Evolutionary conservation across 2,113 vertebrate genomes (phyloP).

Genomic region (Pogona vitticeps): DNA sequence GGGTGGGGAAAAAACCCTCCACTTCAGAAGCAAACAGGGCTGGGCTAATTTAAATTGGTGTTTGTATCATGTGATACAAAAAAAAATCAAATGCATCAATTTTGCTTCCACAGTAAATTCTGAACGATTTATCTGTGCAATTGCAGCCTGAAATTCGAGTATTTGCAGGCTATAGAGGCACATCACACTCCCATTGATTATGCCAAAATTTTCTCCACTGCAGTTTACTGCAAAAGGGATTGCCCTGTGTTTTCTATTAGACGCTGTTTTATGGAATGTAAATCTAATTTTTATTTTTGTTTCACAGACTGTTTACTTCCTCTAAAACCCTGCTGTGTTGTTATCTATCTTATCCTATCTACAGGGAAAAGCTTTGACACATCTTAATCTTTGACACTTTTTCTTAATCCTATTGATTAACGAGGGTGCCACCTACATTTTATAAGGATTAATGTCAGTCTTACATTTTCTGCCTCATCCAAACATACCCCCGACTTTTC

Average conservation of each 20-base stretch:
- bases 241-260: neutral
- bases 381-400: slow-evolving; percentile 62
- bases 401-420: slow-evolving; percentile 59
- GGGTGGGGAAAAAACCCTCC: too few relatives aligned
- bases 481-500: slow-evolving; percentile 48
- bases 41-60: too few relatives aligned
- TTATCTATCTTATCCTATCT: slow-evolving; percentile 19
- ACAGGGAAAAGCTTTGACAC: slow-evolving; percentile 30
- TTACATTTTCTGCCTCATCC: slow-evolving; percentile 51
- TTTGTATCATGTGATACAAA: too few relatives aligned
- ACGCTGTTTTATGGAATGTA: neutral
- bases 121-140: too few relatives aligned
- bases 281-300: neutral
- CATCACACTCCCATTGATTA: neutral
- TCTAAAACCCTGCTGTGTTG: slow-evolving; percentile 43
- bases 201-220: neutral
- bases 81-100: too few relatives aligned
- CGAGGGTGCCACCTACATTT: slow-evolving; percentile 50
- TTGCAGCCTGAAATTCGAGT: neutral
- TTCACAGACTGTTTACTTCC: neutral
- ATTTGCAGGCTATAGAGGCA: neutral
- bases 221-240: neutral
- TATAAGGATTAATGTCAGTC: slow-evolving; percentile 64
- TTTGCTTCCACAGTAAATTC: too few relatives aligned
- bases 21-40: too few relatives aligned